Evolutionary conservation across 2,888 invertebrate species (phyloP).

Genomic region (Drosophila flavopinicola): DNA sequence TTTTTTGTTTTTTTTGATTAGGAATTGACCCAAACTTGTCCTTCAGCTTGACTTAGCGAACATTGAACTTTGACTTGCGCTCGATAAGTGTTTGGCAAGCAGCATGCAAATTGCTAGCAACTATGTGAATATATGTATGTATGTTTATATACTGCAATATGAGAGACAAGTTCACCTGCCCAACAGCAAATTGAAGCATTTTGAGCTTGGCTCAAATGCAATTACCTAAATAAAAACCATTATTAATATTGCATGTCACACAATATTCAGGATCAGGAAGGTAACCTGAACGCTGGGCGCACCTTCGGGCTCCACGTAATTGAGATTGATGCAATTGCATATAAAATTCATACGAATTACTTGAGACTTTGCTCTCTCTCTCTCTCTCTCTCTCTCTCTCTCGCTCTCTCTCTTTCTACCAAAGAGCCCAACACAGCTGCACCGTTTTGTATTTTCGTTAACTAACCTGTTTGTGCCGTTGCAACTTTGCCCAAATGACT

Average conservation of each 20-base stretch:
- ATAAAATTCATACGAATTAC: slow-evolving; percentile 73
- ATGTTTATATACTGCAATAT: not conserved
- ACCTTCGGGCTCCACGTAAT: slow-evolving; percentile 61
- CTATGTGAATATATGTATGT: not conserved
- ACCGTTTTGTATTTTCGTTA: slow-evolving; percentile 30
- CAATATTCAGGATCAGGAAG: slow-evolving; percentile 10
- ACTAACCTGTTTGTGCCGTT: slow-evolving; percentile 46
- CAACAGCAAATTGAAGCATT: too few species aligned
- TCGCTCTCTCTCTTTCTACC: too few species aligned
- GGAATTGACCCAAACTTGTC: slow-evolving; percentile 42
- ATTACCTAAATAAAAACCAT: slow-evolving; percentile 70
- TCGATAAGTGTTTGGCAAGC: slow-evolving; percentile 28
- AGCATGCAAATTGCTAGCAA: slow-evolving; percentile 41
- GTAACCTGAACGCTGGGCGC: not conserved
- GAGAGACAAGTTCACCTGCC: slow-evolving; percentile 35
- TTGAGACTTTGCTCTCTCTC: too few species aligned
- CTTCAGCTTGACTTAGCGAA: slow-evolving; percentile 53
- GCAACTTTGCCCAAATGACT: slow-evolving; percentile 71
- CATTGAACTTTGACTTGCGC: slow-evolving; percentile 62
- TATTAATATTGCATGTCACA: slow-evolving; percentile 73
- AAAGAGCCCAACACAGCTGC: slow-evolving; percentile 36
- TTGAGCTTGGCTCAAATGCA: too few species aligned
- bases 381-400: too few species aligned
- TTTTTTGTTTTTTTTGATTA: slow-evolving; percentile 1
- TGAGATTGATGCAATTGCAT: slow-evolving; percentile 77